phyloP scores from a whole-genome alignment of 2,113 vertebrate species.

The Bos javanicus region DNA sequence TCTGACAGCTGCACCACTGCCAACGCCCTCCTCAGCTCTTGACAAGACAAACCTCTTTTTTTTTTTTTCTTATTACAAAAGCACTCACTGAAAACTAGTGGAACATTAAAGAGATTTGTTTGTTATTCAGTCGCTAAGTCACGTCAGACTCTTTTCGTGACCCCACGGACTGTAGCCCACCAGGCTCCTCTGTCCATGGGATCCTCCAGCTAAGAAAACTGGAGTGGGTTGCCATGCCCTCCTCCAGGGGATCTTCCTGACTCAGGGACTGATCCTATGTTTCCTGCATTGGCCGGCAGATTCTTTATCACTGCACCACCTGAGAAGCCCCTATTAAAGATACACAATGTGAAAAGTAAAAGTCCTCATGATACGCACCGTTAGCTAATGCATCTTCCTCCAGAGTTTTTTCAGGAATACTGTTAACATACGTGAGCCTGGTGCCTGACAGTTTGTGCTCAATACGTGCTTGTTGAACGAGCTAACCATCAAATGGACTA shows the following conservation, averaged over 20 bases:
- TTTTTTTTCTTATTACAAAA: neutral
- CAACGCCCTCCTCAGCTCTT: neutral
- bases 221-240: neutral
- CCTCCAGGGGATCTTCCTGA: neutral
- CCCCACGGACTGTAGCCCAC: neutral
- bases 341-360: neutral
- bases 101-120: neutral
- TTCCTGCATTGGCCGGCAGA: neutral
- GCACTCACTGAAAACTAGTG: neutral
- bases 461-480: neutral
- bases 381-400: neutral
- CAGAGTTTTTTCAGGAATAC: neutral
- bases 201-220: neutral
- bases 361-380: rapidly evolving
- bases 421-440: neutral
- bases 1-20: neutral
- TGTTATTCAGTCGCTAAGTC: neutral
- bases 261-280: neutral
- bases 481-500: neutral
- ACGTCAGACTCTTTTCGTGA: neutral
- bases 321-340: neutral
- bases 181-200: neutral
- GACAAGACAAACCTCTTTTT: neutral
- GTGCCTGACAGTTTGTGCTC: neutral
- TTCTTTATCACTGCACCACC: neutral